phyloP scores from a whole-genome alignment of 2,797 vertebrate species.

The Spheniscus humboldti region DNA sequence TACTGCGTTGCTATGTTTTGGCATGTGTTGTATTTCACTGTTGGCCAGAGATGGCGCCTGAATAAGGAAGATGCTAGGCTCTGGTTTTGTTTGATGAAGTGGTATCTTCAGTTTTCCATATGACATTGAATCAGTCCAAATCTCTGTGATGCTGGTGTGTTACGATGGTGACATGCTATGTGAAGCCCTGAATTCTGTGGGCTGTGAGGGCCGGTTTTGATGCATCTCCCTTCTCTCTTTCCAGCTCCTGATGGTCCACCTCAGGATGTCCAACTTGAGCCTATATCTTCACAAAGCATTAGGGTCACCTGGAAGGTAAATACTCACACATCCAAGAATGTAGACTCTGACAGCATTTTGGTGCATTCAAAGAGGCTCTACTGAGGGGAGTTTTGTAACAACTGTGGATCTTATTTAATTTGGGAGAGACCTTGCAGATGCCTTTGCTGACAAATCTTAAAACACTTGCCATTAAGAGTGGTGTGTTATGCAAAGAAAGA shows the following conservation, averaged over 20 bases:
- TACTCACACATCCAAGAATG: not conserved
- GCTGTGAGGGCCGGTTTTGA: not conserved
- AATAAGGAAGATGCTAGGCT: not conserved
- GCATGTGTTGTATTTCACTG: not conserved
- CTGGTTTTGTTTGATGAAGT: not conserved
- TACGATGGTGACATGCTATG: not conserved
- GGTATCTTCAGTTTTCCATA: not conserved
- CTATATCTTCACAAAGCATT: slow-evolving; percentile 97
- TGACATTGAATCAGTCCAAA: not conserved
- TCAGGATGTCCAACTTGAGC: slow-evolving; percentile 92
- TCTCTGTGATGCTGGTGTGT: not conserved
- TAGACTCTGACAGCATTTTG: not conserved
- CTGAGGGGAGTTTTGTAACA: not conserved
- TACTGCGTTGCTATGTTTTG: not conserved
- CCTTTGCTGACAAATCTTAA: not conserved
- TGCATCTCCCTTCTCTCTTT: slow-evolving; percentile 22
- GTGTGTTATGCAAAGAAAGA: not conserved
- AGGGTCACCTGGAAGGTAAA: slow-evolving; percentile 97
- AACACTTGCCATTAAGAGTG: not conserved
- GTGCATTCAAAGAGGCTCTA: not conserved
- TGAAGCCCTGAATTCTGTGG: not conserved
- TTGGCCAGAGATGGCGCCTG: not conserved
- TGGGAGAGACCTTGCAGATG: not conserved
- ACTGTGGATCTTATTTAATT: not conserved
- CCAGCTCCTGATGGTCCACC: slow-evolving; percentile 95